Percentiles rank a stretch among this genome's conserved stretches.
phyloP scores from a whole-genome alignment of 2,888 invertebrate species.

The Melipona beecheii region DNA sequence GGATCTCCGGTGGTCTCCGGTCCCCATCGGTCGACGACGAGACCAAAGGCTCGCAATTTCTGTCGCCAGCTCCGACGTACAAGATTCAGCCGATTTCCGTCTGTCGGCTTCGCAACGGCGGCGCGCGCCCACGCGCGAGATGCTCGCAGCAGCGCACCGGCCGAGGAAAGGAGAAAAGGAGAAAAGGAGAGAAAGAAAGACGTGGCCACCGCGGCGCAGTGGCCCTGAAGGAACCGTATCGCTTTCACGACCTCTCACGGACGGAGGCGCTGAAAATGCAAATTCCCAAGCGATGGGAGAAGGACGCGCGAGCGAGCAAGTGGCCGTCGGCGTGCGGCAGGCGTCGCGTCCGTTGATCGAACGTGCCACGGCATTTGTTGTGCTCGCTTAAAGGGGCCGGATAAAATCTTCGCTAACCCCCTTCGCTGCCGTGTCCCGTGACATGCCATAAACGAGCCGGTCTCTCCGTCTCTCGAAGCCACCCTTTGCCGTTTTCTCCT shows the following conservation, averaged over 20 bases:
- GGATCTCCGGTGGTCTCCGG: too few relatives aligned
- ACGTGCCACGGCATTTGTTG: slow-evolving; percentile 81
- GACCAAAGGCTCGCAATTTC: background rate
- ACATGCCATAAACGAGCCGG: slow-evolving; percentile 71
- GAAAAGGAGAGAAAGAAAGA: slow-evolving; percentile 19
- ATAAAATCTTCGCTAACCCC: slow-evolving; percentile 78
- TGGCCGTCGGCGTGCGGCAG: slow-evolving; percentile 46
- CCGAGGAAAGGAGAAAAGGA: background rate
- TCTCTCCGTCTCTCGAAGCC: slow-evolving; percentile 58
- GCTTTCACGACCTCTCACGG: slow-evolving; percentile 24
- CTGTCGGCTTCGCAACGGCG: slow-evolving; percentile 19
- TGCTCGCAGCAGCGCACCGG: slow-evolving; percentile 10
- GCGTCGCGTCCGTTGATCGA: slow-evolving; percentile 75
- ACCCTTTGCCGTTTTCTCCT: slow-evolving; percentile 50
- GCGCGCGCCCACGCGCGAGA: slow-evolving; percentile 1
- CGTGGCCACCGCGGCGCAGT: slow-evolving; percentile 16
- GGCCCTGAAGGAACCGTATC: slow-evolving; percentile 22
- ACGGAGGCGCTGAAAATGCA: slow-evolving; percentile 61
- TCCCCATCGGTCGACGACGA: background rate
- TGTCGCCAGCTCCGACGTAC: slow-evolving; percentile 6
- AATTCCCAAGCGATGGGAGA: slow-evolving; percentile 43
- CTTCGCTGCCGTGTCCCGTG: slow-evolving; percentile 67
- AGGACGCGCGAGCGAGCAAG: slow-evolving; percentile 17
- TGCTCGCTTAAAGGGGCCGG: slow-evolving; percentile 71
- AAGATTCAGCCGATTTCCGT: slow-evolving; percentile 18